Conservation (phyloP, 2,797 vertebrate species). For the Gadopsis bispinosus region DNA sequence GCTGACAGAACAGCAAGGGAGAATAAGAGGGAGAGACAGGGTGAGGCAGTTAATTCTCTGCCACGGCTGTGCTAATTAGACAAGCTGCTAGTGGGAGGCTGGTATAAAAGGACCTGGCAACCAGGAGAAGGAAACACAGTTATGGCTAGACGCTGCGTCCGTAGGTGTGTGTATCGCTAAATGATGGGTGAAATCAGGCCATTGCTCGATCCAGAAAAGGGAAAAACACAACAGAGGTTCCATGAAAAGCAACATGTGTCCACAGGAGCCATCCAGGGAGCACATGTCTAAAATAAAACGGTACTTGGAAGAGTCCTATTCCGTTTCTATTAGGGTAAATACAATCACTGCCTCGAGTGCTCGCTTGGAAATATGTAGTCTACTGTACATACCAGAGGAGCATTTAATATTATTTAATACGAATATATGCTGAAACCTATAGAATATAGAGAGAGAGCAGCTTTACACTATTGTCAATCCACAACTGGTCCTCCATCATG, state of each 20-base stretch:
- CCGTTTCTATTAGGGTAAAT: background rate
- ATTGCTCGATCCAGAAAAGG: constrained; percentile 43
- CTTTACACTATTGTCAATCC: constrained; percentile 36
- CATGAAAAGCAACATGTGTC: constrained; percentile 29
- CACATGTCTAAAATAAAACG: background rate
- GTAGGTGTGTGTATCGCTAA: constrained; percentile 50
- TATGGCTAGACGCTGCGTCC: constrained; percentile 53
- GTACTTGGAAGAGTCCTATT: background rate
- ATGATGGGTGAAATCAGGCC: constrained; percentile 49
- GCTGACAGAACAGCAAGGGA: constrained; percentile 44
- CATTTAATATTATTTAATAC: constrained; percentile 1
- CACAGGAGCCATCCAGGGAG: constrained; percentile 8
- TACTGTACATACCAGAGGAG: constrained; percentile 15
- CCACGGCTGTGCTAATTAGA: constrained; percentile 72
- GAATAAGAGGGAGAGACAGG: constrained; percentile 50
- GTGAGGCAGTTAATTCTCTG: constrained; percentile 69
- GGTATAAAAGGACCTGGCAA: constrained; percentile 67
- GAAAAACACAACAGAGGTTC: constrained; percentile 23
- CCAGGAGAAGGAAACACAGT: constrained; percentile 55
- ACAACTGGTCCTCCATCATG: constrained; percentile 35
- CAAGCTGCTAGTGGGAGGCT: constrained; percentile 74
- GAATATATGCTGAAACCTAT: constrained; percentile 28
- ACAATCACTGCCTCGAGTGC: constrained; percentile 6
- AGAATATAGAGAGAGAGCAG: constrained; percentile 11
- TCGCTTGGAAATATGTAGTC: constrained; percentile 7